Conservation (phyloP, 2,113 vertebrate genomes). For the Alaudala cheleensis region DNA sequence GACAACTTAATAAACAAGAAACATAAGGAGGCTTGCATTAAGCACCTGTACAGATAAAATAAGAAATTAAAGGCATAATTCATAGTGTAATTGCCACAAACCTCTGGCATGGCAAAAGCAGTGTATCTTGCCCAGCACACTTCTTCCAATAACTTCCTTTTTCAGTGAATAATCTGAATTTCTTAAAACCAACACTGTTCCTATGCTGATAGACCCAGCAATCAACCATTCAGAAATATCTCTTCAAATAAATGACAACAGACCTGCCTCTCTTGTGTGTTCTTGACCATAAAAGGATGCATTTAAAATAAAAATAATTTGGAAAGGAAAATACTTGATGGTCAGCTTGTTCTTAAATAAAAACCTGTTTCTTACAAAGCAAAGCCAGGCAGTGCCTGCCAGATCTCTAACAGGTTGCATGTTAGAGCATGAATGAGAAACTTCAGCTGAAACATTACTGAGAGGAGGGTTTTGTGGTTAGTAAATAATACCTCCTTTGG, state of each 20-base stretch:
- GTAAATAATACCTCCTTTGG: constrained; percentile 9
- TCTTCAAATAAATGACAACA: not conserved
- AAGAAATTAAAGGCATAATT: constrained; percentile 16
- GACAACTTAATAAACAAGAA: not conserved
- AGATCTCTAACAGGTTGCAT: not conserved
- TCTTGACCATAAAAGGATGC: not conserved
- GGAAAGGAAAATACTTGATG: not conserved
- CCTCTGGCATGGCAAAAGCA: not conserved
- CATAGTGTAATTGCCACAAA: not conserved
- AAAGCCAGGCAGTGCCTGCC: not conserved
- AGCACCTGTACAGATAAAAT: not conserved
- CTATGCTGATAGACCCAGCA: not conserved
- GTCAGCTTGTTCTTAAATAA: not conserved
- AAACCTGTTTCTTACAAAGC: not conserved
- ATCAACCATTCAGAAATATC: not conserved
- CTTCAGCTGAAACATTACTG: not conserved
- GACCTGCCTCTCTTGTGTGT: not conserved
- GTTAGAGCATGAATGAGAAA: not conserved
- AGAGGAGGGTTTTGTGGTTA: constrained; percentile 15
- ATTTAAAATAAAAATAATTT: not conserved
- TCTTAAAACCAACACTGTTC: not conserved
- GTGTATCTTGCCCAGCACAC: not conserved
- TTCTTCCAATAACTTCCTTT: not conserved
- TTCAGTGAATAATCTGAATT: not conserved
- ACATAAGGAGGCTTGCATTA: not conserved